Evolutionary conservation across 2,888 invertebrate genomes (phyloP).

Genomic region (Pteria penguin): DNA sequence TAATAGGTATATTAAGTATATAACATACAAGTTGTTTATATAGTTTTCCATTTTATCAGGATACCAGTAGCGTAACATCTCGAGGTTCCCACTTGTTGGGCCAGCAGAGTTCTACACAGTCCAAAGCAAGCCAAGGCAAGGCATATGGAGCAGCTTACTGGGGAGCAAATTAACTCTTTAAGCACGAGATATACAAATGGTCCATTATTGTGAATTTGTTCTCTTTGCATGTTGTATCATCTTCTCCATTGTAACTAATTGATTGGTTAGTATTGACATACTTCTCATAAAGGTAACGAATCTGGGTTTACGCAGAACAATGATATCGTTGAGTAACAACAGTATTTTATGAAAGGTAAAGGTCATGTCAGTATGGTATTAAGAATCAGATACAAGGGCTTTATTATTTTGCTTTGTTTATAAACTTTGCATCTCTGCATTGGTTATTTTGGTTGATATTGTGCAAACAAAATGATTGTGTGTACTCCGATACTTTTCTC

Average conservation of each 20-base stretch:
- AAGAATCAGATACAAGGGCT: too few species aligned
- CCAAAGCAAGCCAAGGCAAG: constrained; percentile 28
- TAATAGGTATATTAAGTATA: background rate
- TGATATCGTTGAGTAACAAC: background rate
- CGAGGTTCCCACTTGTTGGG: constrained; percentile 29
- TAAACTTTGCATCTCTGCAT: too few species aligned
- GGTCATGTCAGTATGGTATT: too few species aligned
- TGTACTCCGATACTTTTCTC: too few species aligned
- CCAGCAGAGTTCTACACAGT: constrained; percentile 34
- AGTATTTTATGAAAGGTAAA: too few species aligned
- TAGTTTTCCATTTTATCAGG: constrained; percentile 42
- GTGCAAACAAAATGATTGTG: too few species aligned
- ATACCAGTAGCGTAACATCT: constrained; percentile 47
- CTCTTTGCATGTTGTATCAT: background rate
- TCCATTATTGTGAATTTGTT: too few species aligned
- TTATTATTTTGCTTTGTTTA: too few species aligned
- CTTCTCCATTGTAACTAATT: background rate
- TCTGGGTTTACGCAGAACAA: background rate
- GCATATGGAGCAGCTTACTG: constrained; percentile 30
- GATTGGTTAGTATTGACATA: background rate
- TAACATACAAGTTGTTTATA: too few species aligned
- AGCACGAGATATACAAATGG: too few species aligned
- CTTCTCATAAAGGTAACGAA: background rate
- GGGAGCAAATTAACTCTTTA: constrained; percentile 2
- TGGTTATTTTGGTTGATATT: too few species aligned